A percentile compares a stretch with the other conserved stretches of the same genome.
These are phyloP conservation scores for Parauchenoglanis punctatus DNA, from an alignment of 2,797 vertebrate species.

Conservation along the genomic window DNA sequence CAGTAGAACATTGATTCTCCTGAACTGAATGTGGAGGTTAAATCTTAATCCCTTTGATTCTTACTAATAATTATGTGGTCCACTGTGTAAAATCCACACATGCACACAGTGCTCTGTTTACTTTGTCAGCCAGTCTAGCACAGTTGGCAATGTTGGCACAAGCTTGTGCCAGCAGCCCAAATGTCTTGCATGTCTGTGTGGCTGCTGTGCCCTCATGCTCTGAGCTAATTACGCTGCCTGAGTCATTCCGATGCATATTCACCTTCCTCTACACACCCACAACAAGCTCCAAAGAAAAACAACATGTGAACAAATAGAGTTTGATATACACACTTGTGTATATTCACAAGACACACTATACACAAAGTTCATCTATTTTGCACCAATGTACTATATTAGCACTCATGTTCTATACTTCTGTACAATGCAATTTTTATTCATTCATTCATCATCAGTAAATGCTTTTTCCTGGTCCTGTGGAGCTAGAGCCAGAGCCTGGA, in stretches of 20 bases:
- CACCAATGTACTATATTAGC: not conserved
- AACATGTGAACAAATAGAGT: not conserved
- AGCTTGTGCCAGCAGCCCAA: slow-evolving; percentile 37
- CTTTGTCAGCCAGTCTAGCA: slow-evolving; percentile 39
- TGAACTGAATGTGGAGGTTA: not conserved
- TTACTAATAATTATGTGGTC: not conserved
- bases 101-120: slow-evolving; percentile 34
- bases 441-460: not conserved
- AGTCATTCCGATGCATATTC: slow-evolving; percentile 35
- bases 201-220: slow-evolving; percentile 35
- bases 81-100: not conserved
- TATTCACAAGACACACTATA: not conserved
- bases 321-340: not conserved
- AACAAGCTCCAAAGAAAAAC: slow-evolving; percentile 9
- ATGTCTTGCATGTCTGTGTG: slow-evolving; percentile 43
- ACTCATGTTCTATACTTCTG: not conserved
- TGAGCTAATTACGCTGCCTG: slow-evolving; percentile 37
- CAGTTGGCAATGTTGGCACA: slow-evolving; percentile 45
- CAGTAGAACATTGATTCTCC: not conserved
- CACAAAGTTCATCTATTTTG: not conserved
- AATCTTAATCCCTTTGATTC: slow-evolving; percentile 10
- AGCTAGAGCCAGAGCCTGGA: not conserved
- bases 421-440: not conserved
- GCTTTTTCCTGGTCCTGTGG: not conserved
- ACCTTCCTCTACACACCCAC: slow-evolving; percentile 3